Conservation (phyloP, 2,797 vertebrate genomes). For the Bufotes viridis region DNA sequence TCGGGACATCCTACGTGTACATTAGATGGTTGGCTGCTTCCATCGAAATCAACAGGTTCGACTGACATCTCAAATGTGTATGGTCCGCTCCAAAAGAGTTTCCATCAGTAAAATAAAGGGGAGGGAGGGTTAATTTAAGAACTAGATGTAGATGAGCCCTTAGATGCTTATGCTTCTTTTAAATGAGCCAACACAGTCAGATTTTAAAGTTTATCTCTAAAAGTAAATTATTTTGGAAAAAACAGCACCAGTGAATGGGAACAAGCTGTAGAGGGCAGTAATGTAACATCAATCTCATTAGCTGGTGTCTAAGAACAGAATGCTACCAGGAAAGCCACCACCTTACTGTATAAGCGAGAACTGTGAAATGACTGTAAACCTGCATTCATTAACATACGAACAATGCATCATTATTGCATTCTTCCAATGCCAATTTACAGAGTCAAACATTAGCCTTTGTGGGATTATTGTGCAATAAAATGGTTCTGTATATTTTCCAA, state of each 20-base stretch:
- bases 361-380: slow-evolving; percentile 10
- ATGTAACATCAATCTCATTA: slow-evolving; percentile 65
- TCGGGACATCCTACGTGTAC: too few species aligned
- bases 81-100: too few species aligned
- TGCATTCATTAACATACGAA: slow-evolving; percentile 25
- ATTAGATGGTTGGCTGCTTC: too few species aligned
- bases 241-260: slow-evolving; percentile 20
- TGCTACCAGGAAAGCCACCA: slow-evolving; percentile 22
- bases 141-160: background rate
- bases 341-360: slow-evolving; percentile 18
- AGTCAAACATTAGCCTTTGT: background rate
- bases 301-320: background rate
- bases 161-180: background rate
- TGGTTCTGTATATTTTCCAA: background rate
- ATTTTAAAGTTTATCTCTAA: too few species aligned
- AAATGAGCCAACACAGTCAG: background rate
- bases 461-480: background rate
- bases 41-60: too few species aligned
- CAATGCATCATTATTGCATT: background rate
- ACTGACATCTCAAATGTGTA: too few species aligned
- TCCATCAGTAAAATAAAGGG: too few species aligned
- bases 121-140: too few species aligned
- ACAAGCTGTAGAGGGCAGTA: slow-evolving; percentile 78
- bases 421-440: slow-evolving; percentile 2
- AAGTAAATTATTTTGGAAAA: background rate